Base-by-base conservation (phyloP, 2,797 vertebrate species). In the Rhodeus uyekii region DNA sequence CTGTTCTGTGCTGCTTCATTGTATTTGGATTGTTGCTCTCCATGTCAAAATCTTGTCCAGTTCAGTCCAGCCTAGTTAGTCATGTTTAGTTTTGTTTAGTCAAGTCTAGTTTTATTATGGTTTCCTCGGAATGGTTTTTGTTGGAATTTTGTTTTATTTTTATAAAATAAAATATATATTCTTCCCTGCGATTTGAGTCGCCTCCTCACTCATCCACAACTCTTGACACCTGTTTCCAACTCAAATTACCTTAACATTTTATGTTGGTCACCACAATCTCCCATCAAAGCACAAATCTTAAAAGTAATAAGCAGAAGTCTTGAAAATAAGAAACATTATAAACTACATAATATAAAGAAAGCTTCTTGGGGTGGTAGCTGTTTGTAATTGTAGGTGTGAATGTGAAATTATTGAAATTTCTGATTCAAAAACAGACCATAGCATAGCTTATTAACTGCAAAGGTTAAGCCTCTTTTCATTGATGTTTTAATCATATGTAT, bases 401-500 rank as follows among this genome's bases (percentile, higher is more conserved):
- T 68, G 36, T 50, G 46, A 84, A 39, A 60, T 76, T 44, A 53
- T 8, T 76, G 4, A 63, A 81, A 84, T 68, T 76, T 82, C 76
- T 82, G 76, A 83, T 53, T 44, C 27, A 19, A 19, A 55, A 60
- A 7, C 27, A 75, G 63, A 72, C 60, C 14, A 42, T 74, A 53
- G 46, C 68, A 72, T 72, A 72, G 64, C 58, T 78, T 72, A 82
- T 63, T 83, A 81, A 81, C 58, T 69, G 39, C 9, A 77, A 80
- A 73, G 61, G 55, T 79, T 53, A 82, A 80, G 73, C 63, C 81
- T 58, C 73, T 76, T 24, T 60, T 77, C 73, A 64, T 74, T 69
- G 80, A 67, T 60, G 64, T 80, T 65, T 78, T 82, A 80, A 84
- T 84, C 74, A 75, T 73, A 53, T 75, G 42, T 68, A 80, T 78